Percentiles rank a stretch among this genome's conserved stretches.
Conservation (phyloP, 1,140 invertebrate species). For the Cryptotermes secundus region DNA sequence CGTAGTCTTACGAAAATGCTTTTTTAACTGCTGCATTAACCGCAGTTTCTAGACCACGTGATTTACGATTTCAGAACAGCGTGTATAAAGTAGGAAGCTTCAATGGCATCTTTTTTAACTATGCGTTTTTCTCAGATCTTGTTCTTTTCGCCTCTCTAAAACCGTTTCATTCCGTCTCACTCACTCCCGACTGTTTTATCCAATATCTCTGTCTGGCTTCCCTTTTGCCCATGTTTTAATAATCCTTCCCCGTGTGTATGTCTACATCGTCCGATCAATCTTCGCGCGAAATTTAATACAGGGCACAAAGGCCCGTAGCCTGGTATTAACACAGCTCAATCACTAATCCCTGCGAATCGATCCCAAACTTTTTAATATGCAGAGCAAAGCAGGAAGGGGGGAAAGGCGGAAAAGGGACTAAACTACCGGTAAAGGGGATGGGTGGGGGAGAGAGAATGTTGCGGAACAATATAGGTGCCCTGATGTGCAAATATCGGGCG, state of each 20-base stretch:
- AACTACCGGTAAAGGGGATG: background rate
- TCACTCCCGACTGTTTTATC: background rate
- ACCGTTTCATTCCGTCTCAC: background rate
- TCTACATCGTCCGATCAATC: background rate
- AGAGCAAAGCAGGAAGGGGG: conserved; percentile 16
- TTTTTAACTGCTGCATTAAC: too few species aligned
- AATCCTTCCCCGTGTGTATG: background rate
- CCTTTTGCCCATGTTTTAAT: conserved; percentile 17
- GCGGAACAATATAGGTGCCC: conserved; percentile 23
- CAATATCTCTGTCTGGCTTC: conserved; percentile 11
- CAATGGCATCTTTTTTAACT: too few species aligned
- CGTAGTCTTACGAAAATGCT: too few species aligned
- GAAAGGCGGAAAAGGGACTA: background rate
- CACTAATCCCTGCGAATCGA: conserved; percentile 21
- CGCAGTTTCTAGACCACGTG: too few species aligned
- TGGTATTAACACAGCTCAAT: conserved; percentile 16
- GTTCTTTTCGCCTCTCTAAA: background rate
- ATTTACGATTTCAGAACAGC: too few species aligned
- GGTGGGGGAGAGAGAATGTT: too few species aligned
- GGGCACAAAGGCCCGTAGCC: background rate
- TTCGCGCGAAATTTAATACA: conserved; percentile 19
- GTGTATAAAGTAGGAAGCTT: too few species aligned
- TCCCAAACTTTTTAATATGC: conserved; percentile 20
- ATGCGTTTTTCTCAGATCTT: background rate
- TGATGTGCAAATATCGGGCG: conserved; percentile 15